Evolutionary conservation across 2,797 vertebrate species (phyloP).

Genomic region (Etheostoma nigrum): DNA sequence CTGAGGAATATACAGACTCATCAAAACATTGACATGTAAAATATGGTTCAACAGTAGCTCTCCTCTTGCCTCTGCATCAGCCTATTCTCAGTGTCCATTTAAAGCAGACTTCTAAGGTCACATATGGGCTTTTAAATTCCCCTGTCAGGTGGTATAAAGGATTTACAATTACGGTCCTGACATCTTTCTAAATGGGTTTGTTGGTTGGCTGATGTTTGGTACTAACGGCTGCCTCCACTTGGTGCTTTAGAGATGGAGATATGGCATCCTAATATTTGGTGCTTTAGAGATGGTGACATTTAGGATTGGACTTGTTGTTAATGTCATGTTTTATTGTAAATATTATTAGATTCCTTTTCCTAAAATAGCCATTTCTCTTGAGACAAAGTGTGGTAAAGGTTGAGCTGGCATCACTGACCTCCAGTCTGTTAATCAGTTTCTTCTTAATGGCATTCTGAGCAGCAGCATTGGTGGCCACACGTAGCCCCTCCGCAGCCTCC

Average conservation of each 20-base stretch:
- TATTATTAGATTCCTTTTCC: neutral
- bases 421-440: conserved; percentile 95
- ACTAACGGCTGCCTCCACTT: neutral
- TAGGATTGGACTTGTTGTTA: neutral
- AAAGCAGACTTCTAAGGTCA: neutral
- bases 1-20: conserved; percentile 71
- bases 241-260: neutral
- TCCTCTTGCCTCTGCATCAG: neutral
- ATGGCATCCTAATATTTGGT: neutral
- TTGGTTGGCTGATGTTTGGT: neutral
- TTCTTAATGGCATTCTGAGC: conserved; percentile 99
- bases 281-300: conserved; percentile 19
- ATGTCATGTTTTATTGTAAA: neutral
- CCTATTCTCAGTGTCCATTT: neutral
- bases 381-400: neutral
- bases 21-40: conserved; percentile 1
- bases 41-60: neutral
- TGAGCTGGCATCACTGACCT: conserved; percentile 74
- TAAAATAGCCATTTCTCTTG: neutral
- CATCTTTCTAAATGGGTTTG: neutral
- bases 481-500: conserved; percentile 95
- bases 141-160: neutral
- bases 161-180: neutral
- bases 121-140: neutral
- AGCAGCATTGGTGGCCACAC: conserved; percentile 96